phyloP scores from a whole-genome alignment of 2,888 invertebrate species.

The Himalopsyche anomala region DNA sequence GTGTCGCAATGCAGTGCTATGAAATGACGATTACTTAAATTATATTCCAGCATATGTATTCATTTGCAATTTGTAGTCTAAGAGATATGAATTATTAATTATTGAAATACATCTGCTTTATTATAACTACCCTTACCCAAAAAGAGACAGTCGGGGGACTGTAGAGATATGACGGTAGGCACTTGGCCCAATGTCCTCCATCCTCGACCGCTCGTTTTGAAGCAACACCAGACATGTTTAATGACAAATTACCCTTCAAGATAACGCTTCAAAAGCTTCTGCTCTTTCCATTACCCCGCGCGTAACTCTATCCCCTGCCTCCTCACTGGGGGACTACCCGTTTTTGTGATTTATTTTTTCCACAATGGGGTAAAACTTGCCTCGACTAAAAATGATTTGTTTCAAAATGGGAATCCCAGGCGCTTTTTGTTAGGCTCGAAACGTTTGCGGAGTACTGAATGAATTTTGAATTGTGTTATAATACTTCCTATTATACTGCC shows the following conservation, averaged over 20 bases:
- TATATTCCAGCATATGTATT: neutral
- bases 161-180: conserved; percentile 11
- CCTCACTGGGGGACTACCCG: neutral
- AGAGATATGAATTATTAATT: conserved; percentile 30
- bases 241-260: conserved; percentile 34
- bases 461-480: neutral
- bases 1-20: conserved; percentile 16
- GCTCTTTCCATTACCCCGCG: conserved; percentile 22
- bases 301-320: neutral
- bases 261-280: conserved; percentile 27
- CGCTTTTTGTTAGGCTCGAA: conserved; percentile 19
- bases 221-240: conserved; percentile 34
- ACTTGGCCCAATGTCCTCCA: conserved; percentile 10
- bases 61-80: conserved; percentile 25
- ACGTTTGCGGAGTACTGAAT: neutral
- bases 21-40: conserved; percentile 10
- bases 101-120: conserved; percentile 30
- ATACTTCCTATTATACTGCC: neutral
- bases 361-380: conserved; percentile 34
- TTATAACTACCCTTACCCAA: conserved; percentile 8
- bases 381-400: conserved; percentile 21
- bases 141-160: conserved; percentile 24
- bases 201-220: conserved; percentile 31
- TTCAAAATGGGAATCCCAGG: neutral
- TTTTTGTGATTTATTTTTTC: conserved; percentile 34